A percentile compares a stretch with the other conserved stretches of the same genome.
Conservation (phyloP, 2,113 vertebrate species). For the Apteryx mantelli region DNA sequence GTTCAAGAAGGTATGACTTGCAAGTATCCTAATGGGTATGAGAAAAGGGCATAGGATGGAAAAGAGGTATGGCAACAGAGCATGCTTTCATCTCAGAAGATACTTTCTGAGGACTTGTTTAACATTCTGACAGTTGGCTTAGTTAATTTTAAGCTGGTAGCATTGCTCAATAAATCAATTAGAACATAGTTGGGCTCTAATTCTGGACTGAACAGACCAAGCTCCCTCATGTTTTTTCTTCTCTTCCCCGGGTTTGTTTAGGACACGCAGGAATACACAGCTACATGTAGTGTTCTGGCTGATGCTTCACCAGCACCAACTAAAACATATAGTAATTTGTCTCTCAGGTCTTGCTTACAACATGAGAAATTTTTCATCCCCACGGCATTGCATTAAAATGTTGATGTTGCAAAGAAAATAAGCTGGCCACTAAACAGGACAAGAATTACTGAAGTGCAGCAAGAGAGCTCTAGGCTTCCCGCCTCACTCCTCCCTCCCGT, state of each 20-base stretch:
- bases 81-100: background rate
- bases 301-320: no score
- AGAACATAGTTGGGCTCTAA: background rate
- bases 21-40: background rate
- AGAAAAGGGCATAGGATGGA: background rate
- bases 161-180: background rate
- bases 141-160: background rate
- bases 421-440: background rate
- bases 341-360: background rate
- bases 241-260: background rate
- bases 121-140: background rate
- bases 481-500: no score
- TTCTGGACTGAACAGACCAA: background rate
- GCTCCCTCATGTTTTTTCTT: background rate
- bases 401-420: background rate
- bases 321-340: no score
- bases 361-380: background rate
- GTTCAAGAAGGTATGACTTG: background rate
- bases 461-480: no score
- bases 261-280: background rate
- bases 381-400: background rate
- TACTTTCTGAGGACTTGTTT: background rate
- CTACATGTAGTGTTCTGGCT: accelerated
- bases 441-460: accelerated
- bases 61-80: background rate